phyloP scores from a whole-genome alignment of 2,888 invertebrate genomes.

The Ethmia dodecea region DNA sequence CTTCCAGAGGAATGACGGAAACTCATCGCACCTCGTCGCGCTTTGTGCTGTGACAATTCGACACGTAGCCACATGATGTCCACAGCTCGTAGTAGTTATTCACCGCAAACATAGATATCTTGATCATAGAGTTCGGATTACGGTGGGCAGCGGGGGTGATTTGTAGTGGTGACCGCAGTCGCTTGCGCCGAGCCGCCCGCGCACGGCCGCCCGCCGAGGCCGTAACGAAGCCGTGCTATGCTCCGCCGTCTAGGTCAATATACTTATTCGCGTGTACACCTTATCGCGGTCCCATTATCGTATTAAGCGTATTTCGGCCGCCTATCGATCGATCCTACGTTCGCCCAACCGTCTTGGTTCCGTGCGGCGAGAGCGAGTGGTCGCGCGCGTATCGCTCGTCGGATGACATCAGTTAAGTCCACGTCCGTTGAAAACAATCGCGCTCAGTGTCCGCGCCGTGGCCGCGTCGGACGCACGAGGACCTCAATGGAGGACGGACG shows the following conservation, averaged over 20 bases:
- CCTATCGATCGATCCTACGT: slow-evolving; percentile 57
- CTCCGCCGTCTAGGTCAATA: slow-evolving; percentile 64
- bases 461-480: slow-evolving; percentile 69
- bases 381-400: slow-evolving; percentile 59
- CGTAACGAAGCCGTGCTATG: slow-evolving; percentile 63
- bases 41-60: slow-evolving; percentile 25
- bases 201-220: slow-evolving; percentile 60
- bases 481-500: slow-evolving; percentile 68
- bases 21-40: slow-evolving; percentile 8
- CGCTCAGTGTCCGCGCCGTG: slow-evolving; percentile 71
- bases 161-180: slow-evolving; percentile 63
- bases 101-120: slow-evolving; percentile 73
- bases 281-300: slow-evolving; percentile 73
- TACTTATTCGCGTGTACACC: slow-evolving; percentile 70
- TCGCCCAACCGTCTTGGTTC: slow-evolving; percentile 52
- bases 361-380: slow-evolving; percentile 54
- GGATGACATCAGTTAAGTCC: slow-evolving; percentile 76
- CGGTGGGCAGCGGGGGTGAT: slow-evolving; percentile 54
- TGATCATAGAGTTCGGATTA: slow-evolving; percentile 57
- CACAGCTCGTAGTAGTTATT: slow-evolving; percentile 46
- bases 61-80: slow-evolving; percentile 45
- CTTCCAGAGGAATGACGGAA: slow-evolving; percentile 57
- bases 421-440: slow-evolving; percentile 68
- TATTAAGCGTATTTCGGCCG: slow-evolving; percentile 69
- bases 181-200: slow-evolving; percentile 62